Percentiles rank a stretch among this genome's conserved stretches.
Conservation (phyloP, 1,140 invertebrate species). For the Caerostris extrusa region DNA sequence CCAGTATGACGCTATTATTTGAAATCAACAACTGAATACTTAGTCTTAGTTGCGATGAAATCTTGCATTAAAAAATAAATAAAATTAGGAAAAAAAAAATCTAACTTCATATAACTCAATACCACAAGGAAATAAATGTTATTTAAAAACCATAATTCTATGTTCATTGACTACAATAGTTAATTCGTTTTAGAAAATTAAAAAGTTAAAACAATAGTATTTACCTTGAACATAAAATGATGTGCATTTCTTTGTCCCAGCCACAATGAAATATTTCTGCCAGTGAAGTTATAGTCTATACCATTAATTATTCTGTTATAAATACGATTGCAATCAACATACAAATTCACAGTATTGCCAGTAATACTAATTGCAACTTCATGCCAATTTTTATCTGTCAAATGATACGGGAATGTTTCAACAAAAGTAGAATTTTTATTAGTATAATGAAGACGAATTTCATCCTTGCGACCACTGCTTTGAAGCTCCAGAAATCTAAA, state of each 20-base stretch:
- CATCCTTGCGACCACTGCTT: slow-evolving; percentile 92
- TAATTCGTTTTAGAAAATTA: neutral
- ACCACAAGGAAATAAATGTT: too few relatives aligned
- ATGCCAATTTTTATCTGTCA: slow-evolving; percentile 94
- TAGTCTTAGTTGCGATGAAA: too few relatives aligned
- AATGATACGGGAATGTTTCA: slow-evolving; percentile 92
- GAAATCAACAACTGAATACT: too few relatives aligned
- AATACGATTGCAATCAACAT: slow-evolving; percentile 92
- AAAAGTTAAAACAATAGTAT: slow-evolving; percentile 43
- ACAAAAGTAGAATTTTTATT: slow-evolving; percentile 86
- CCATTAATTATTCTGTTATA: slow-evolving; percentile 88
- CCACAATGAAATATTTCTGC: slow-evolving; percentile 87
- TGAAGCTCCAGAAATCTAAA: slow-evolving; percentile 93
- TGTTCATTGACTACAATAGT: too few relatives aligned
- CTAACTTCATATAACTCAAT: too few relatives aligned
- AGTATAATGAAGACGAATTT: slow-evolving; percentile 85
- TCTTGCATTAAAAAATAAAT: too few relatives aligned
- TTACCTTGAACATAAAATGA: slow-evolving; percentile 94
- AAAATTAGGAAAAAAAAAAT: too few relatives aligned
- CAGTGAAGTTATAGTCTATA: slow-evolving; percentile 88
- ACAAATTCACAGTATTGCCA: slow-evolving; percentile 89
- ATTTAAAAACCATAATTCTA: too few relatives aligned
- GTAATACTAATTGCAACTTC: slow-evolving; percentile 91
- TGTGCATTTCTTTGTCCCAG: slow-evolving; percentile 92
- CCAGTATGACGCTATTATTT: too few relatives aligned